Evolutionary conservation across 2,888 invertebrate genomes (phyloP).

Genomic region (Athrips mouffetella): DNA sequence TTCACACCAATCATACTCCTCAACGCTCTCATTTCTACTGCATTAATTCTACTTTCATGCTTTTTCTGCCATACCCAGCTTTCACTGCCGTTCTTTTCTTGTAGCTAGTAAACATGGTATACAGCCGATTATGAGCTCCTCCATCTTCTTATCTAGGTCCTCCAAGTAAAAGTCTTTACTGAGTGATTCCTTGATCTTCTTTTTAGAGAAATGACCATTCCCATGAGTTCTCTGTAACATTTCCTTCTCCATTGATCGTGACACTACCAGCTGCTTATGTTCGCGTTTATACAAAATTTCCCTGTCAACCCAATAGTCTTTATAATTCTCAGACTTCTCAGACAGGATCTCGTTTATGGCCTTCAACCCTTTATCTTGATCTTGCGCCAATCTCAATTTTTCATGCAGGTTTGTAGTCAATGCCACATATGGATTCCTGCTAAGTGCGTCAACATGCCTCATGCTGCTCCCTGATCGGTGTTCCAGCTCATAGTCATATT

Average conservation of each 20-base stretch:
- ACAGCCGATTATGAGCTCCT: background rate
- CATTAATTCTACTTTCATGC: too few relatives aligned
- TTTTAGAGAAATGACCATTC: too few relatives aligned
- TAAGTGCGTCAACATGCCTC: conserved; percentile 25
- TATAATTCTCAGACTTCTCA: conserved; percentile 18
- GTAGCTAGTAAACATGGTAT: background rate
- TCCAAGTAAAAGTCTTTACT: too few relatives aligned
- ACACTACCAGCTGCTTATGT: conserved; percentile 32
- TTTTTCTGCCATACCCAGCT: too few relatives aligned
- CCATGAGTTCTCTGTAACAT: too few relatives aligned
- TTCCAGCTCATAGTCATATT: conserved; percentile 22
- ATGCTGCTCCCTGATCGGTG: conserved; percentile 20
- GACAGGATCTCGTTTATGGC: conserved; percentile 24
- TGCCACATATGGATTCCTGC: conserved; percentile 16
- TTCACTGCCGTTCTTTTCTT: background rate
- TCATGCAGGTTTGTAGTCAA: conserved; percentile 13
- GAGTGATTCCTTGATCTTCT: too few relatives aligned
- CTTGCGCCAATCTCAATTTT: conserved; percentile 22
- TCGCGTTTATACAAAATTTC: conserved; percentile 27
- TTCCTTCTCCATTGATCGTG: conserved; percentile 18
- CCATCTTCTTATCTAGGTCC: background rate
- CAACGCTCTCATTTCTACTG: too few relatives aligned
- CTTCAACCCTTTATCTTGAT: conserved; percentile 24
- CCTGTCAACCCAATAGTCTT: conserved; percentile 27
- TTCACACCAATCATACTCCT: too few relatives aligned